Evolutionary conservation across 2,797 vertebrate genomes (phyloP).

Genomic region (Uromys caudimaculatus): DNA sequence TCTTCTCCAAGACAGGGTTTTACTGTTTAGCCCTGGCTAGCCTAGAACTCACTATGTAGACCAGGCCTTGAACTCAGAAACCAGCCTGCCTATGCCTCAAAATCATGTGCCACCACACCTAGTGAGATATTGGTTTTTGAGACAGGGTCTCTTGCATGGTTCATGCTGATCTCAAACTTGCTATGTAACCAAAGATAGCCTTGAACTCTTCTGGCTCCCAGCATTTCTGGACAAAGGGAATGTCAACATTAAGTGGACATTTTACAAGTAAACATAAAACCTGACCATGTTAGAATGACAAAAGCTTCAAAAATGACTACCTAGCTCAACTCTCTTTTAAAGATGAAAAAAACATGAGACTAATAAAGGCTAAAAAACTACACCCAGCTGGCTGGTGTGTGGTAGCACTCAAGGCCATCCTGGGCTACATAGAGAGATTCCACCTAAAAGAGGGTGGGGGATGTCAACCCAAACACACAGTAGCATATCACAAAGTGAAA

Average conservation of each 20-base stretch:
- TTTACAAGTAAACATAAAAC: slow-evolving; percentile 38
- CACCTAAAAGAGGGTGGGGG: background rate
- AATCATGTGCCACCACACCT: background rate
- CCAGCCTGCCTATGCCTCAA: background rate
- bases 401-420: background rate
- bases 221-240: background rate
- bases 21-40: background rate
- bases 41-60: background rate
- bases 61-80: background rate
- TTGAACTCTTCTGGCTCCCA: background rate
- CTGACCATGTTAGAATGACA: background rate
- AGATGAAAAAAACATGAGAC: slow-evolving; percentile 3
- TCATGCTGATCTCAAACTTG: background rate
- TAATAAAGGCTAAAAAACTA: background rate
- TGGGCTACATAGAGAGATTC: background rate
- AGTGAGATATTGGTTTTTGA: background rate
- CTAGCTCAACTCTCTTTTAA: background rate
- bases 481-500: background rate
- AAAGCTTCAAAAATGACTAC: slow-evolving; percentile 2
- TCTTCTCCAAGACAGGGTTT: background rate
- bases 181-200: background rate
- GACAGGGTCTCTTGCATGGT: background rate
- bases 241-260: slow-evolving; percentile 3
- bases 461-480: background rate
- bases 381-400: background rate